Evolutionary conservation across 2,888 invertebrate species (phyloP), one percentile per base, ranked within the genome.

Genomic region (Creontiades dilutus): DNA sequence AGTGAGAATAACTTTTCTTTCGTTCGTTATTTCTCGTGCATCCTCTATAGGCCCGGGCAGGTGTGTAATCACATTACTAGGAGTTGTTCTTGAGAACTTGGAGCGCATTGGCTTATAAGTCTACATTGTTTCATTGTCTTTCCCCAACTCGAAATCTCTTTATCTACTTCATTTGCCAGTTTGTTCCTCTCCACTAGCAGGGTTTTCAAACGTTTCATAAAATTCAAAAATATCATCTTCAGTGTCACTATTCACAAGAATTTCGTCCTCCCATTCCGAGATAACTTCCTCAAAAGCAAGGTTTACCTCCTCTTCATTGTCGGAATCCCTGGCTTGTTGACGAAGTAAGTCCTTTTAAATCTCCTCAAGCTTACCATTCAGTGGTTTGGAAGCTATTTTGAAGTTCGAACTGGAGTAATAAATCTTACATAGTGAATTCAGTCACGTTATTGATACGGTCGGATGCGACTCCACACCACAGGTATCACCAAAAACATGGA

Each of bases 51-150:
- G 47, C 52, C 82, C 82, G 9, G 82, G 27, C 4, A 47, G 0
- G n/a, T 61, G 19, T 1, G 9, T 78, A 4, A 86, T 28, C 0
- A 90, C 9, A 57, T 86, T 76, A 68, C 13, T 28, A 11, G 68
- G 16, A 19, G 89, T n/a, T n/a, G 61, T 57, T 23, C 61, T 37
- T 13, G 86, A 47, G 5, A 12, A 12, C 4, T 14, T 23, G 52
- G 13, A n/a, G 3, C 9, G 1, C 23, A 82, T 4, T 0, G 82
- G 82, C 12, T 48, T 48, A 19, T 82, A 16, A 7, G 52, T 55
- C 82, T 52, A 82, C 2, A 82, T 82, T 46, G 82, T 82, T 5
- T 47, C 82, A 5, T 5, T 9, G 19, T 82, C 82, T 47, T 82
- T 82, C 48, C 82, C 82, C 2, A 82, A 48, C 9, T 46, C 52